A percentile compares a stretch with the other conserved stretches of the same genome.
These are phyloP conservation scores for Salpingus planirostris DNA, from an alignment of 2,888 invertebrate species.

Conservation along the genomic window DNA sequence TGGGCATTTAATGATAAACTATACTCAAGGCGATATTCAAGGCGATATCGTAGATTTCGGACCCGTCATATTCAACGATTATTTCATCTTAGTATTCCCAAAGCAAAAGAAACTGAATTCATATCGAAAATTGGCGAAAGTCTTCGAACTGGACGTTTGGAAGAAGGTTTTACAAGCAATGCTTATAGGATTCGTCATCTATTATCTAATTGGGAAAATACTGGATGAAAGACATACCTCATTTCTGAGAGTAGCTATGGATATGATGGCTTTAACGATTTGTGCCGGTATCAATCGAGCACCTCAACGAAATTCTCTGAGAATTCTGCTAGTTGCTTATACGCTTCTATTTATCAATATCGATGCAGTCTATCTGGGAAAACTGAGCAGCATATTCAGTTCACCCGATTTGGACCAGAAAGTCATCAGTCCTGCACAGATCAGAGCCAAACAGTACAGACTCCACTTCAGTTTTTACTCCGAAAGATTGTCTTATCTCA, in stretches of 20 bases:
- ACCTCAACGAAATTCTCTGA: constrained; percentile 3
- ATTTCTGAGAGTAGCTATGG: not conserved
- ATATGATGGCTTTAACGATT: not conserved
- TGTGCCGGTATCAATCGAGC: not conserved
- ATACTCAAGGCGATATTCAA: not conserved
- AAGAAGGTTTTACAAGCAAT: not conserved
- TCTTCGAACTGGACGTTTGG: not conserved
- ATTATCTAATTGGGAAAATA: not conserved
- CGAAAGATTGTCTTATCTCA: not conserved
- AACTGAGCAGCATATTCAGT: constrained; percentile 19
- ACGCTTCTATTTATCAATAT: constrained; percentile 14
- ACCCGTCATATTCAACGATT: constrained; percentile 15
- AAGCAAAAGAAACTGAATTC: constrained; percentile 10
- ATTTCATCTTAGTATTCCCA: constrained; percentile 5
- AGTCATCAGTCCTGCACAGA: no score
- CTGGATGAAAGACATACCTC: not conserved
- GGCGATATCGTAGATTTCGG: constrained; percentile 11
- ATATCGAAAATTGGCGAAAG: constrained; percentile 13
- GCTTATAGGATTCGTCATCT: not conserved
- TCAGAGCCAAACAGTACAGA: no score
- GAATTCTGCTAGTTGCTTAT: constrained; percentile 14
- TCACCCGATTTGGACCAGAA: constrained; percentile 7
- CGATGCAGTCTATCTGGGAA: constrained; percentile 17
- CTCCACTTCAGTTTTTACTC: not conserved
- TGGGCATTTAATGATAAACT: constrained; percentile 20